Percentiles rank a stretch among this genome's conserved stretches.
These are phyloP conservation scores for Sturnira hondurensis DNA, from an alignment of 2,113 vertebrate genomes.

Conservation along the genomic window DNA sequence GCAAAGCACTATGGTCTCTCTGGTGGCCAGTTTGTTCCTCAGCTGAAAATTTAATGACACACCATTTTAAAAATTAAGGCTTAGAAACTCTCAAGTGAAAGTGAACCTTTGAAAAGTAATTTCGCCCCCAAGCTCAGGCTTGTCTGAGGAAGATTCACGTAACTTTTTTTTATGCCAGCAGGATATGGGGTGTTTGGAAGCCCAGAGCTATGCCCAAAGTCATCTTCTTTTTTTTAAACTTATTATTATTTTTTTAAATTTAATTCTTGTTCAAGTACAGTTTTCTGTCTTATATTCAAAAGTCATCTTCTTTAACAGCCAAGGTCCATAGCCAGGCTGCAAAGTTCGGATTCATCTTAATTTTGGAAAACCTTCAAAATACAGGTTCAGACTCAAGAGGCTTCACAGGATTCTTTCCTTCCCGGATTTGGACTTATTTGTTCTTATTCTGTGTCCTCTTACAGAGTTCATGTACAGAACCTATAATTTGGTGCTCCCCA, in stretches of 20 bases:
- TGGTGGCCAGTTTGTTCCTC: background rate
- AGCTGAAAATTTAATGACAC: background rate
- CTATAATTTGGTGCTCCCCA: background rate
- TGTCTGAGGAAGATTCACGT: background rate
- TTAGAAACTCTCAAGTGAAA: background rate
- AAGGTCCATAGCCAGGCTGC: background rate
- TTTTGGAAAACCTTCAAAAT: background rate
- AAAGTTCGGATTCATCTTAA: background rate
- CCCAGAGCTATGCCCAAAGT: background rate
- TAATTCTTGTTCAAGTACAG: no score
- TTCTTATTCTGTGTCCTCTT: background rate
- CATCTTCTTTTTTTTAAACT: no score
- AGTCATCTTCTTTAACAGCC: background rate
- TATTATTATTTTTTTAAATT: no score
- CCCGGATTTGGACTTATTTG: background rate
- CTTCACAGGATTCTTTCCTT: background rate
- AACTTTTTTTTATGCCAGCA: background rate
- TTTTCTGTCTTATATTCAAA: no score
- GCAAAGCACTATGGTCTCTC: background rate
- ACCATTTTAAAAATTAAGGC: background rate
- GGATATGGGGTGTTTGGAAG: no score
- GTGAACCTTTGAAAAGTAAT: background rate
- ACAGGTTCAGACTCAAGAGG: background rate
- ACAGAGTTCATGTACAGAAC: background rate
- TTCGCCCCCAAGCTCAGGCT: background rate